Base-by-base conservation (phyloP, 30 jellyfish, hydroid and myxozoan species). In the Haliclystus octoradiatus region DNA sequence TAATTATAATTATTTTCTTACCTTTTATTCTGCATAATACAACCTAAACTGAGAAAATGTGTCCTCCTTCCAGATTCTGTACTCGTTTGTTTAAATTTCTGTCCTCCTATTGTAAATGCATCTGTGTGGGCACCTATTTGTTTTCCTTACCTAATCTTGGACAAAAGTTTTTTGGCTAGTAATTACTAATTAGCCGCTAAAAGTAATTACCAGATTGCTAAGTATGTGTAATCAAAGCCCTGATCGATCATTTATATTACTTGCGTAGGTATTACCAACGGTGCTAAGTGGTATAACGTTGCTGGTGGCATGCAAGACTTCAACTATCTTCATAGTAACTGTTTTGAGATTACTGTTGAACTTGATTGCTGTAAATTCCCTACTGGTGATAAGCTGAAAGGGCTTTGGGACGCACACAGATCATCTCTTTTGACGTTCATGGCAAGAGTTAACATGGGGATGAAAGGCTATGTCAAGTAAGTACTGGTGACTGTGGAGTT, bases 301-400 rank as follows among this genome's bases (percentile, higher is more conserved):
- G 83, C 94, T 23, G 95, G 95, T 46, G 99, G 99, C 5, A 92
- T 92, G 99, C 99, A 92, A 61, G 99, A 92, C 34, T 92, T 72
- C 78, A 92, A 92, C 76, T 92, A 92, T 75, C 71, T 73, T 34
- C 63, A 50, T 47, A 61, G 84, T 1, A 92, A 92, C 71, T 75
- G 97, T 63, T 92, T 82, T 64, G 99, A 92, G 46, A 92, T 92
- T 50, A 92, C 99, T n/a, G 91, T 92, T 19, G 99, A 92, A 61
- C 66, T 92, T 79, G 99, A 76, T 13, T 92, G 99, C 68, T 81
- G 94, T 77, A 92, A 92, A 66, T 92, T 64, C 66, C 99, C 96
- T 3, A 28, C 77, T 1, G 83, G 51, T 0, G 32, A 70, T 1
- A 52, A 69, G 33, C 76, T 92, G 49, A 69, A 75, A 1, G 61